A percentile compares a stretch with the other conserved stretches of the same genome.
phyloP scores from a whole-genome alignment of 2,888 invertebrate genomes.

The Agonopterix heracliana region DNA sequence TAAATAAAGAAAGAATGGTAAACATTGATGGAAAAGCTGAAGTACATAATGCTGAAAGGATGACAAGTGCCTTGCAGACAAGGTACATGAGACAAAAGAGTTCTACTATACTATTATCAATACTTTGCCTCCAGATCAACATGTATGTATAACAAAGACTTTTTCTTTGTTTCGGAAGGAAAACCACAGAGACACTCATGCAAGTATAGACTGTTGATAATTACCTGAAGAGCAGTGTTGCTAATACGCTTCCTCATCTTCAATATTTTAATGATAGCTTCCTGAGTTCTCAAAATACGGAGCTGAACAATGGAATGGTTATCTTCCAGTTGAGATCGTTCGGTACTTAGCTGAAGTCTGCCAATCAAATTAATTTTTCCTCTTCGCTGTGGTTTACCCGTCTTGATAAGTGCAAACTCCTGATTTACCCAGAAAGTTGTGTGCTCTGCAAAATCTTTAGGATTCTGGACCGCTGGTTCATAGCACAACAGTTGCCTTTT shows the following conservation, averaged over 20 bases:
- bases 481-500: constrained; percentile 93
- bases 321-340: constrained; percentile 96
- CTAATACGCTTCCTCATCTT: constrained; percentile 98
- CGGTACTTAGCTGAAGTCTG: constrained; percentile 94
- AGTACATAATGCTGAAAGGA: no score
- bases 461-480: constrained; percentile 86
- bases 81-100: no score
- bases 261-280: constrained; percentile 99
- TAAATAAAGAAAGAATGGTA: no score
- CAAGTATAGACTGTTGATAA: neutral
- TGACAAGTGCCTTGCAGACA: no score
- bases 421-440: constrained; percentile 98
- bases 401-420: constrained; percentile 96
- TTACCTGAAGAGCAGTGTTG: constrained; percentile 93
- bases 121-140: no score
- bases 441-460: constrained; percentile 95
- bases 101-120: no score
- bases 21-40: no score
- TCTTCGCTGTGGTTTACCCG: constrained; percentile 93
- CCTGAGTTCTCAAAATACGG: constrained; percentile 93
- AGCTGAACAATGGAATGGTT: constrained; percentile 99
- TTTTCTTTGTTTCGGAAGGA: no score
- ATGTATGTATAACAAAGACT: no score
- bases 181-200: no score
- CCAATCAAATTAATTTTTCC: constrained; percentile 98